Percentiles rank a stretch among this genome's conserved stretches.
Conservation (phyloP, 2,888 invertebrate species). For the Bimastos eiseni region DNA sequence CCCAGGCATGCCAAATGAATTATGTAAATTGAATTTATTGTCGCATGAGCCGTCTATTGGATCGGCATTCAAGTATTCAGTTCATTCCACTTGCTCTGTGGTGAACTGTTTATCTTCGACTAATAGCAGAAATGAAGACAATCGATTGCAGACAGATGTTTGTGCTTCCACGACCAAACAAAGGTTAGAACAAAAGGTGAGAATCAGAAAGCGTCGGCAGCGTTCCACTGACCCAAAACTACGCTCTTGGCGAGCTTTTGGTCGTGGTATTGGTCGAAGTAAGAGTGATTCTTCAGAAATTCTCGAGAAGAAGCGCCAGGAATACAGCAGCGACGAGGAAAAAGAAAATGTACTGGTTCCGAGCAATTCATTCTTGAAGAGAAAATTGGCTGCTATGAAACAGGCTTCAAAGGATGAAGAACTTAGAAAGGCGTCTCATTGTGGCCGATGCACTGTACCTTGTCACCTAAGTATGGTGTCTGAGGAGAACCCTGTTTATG, state of each 20-base stretch:
- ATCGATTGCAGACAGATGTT: neutral
- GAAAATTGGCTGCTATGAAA: slow-evolving; percentile 19
- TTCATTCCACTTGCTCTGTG: neutral
- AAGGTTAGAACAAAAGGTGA: neutral
- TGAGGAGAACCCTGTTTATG: neutral
- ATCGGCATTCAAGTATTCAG: neutral
- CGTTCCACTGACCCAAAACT: slow-evolving; percentile 2
- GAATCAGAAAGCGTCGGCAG: neutral
- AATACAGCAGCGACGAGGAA: neutral
- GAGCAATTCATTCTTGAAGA: slow-evolving; percentile 13
- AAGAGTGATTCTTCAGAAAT: slow-evolving; percentile 29
- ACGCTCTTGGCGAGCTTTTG: neutral
- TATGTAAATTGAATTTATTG: neutral
- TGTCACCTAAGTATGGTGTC: neutral
- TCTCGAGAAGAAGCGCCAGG: slow-evolving; percentile 1
- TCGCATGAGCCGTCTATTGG: neutral
- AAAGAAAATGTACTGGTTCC: slow-evolving; percentile 9
- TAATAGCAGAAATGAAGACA: neutral
- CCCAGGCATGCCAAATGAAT: neutral
- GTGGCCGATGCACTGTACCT: neutral
- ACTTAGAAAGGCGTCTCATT: neutral
- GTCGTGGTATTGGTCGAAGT: slow-evolving; percentile 20
- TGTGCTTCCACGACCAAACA: neutral
- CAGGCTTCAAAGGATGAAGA: neutral
- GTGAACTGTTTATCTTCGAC: neutral